Conservation (phyloP, 2,113 vertebrate genomes). For the Salvator merianae region DNA sequence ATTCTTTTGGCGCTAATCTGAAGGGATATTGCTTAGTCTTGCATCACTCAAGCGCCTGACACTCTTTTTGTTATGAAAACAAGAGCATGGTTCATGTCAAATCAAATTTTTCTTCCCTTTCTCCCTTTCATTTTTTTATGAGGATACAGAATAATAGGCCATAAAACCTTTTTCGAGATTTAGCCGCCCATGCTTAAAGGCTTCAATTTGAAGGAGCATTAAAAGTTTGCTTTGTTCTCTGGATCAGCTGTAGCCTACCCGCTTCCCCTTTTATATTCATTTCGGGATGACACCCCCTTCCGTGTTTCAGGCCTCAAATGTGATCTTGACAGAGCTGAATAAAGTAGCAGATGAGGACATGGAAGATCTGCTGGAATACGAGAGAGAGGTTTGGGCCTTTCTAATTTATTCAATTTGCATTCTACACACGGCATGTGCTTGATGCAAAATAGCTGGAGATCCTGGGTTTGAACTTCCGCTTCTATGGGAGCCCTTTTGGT, state of each 20-base stretch:
- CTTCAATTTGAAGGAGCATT: conserved; percentile 30
- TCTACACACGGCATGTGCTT: no score
- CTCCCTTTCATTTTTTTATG: neutral
- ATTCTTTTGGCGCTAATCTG: neutral
- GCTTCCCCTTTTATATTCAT: conserved; percentile 26
- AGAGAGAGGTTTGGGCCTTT: conserved; percentile 3
- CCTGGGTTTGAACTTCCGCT: no score
- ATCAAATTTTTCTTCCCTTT: neutral
- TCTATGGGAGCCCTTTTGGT: no score
- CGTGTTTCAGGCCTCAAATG: conserved; percentile 49
- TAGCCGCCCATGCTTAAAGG: neutral
- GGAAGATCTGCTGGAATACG: conserved; percentile 40
- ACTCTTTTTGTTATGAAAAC: conserved; percentile 1
- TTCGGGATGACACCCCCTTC: conserved; percentile 11
- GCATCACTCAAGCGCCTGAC: neutral
- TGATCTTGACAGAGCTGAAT: conserved; percentile 48
- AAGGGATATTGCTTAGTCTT: conserved; percentile 5
- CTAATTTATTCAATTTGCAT: no score
- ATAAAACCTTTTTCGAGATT: neutral
- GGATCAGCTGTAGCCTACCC: conserved; percentile 3
- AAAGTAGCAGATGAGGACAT: conserved; percentile 34
- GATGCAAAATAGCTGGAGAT: no score
- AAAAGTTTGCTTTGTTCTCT: conserved; percentile 27
- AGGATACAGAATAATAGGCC: neutral
- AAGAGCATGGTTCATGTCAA: neutral